phyloP scores from a whole-genome alignment of 2,888 invertebrate species.

The Hypercompe scribonia region DNA sequence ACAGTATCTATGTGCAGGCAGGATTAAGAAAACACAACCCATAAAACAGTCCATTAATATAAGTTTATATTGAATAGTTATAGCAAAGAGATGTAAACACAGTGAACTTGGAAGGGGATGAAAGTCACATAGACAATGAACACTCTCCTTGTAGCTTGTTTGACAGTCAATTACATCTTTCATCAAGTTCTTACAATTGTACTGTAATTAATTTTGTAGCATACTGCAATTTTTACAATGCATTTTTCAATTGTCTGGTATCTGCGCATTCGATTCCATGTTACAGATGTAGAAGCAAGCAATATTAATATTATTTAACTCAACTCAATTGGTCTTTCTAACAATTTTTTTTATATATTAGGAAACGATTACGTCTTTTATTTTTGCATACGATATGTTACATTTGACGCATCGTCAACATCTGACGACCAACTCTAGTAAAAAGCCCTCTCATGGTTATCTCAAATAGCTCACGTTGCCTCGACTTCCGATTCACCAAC shows the following conservation, averaged over 20 bases:
- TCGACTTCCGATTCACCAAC: neutral
- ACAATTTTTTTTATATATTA: neutral
- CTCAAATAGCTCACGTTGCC: neutral
- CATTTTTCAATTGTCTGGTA: slow-evolving; percentile 32
- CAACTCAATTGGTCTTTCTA: neutral
- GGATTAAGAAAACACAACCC: neutral
- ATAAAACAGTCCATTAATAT: neutral
- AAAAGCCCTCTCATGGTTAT: neutral
- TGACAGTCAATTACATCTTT: slow-evolving; percentile 46
- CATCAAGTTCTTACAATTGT: slow-evolving; percentile 33
- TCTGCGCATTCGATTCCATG: slow-evolving; percentile 5
- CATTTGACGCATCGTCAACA: neutral
- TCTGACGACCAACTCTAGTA: neutral
- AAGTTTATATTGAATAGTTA: neutral
- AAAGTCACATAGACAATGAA: neutral
- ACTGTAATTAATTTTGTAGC: slow-evolving; percentile 32
- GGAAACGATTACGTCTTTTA: neutral
- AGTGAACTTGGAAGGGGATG: neutral
- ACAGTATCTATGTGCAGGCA: neutral
- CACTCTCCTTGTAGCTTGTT: slow-evolving; percentile 22
- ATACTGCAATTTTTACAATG: slow-evolving; percentile 39
- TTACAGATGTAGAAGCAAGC: neutral
- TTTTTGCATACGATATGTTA: neutral
- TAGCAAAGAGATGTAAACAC: neutral
- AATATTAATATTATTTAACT: neutral